Base-by-base conservation (phyloP, 2,888 invertebrate genomes). In the Acleris literana region DNA sequence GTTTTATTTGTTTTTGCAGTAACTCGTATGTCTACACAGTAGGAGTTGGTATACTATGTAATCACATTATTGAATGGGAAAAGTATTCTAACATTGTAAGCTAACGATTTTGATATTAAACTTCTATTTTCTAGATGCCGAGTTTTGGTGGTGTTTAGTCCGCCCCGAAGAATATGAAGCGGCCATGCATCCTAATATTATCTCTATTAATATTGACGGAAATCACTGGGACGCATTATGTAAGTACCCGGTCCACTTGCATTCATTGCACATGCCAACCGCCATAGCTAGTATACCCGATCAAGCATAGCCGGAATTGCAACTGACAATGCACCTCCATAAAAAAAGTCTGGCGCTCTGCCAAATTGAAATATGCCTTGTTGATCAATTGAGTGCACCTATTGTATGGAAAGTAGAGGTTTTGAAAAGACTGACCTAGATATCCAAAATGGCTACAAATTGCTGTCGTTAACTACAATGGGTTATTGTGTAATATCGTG, bases 291-390 rank as follows among this genome's bases (percentile, higher is more conserved):
- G n/a, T n/a, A n/a, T n/a, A 69, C 68, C 58, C 49, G 63, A 67
- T 70, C 68, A 69, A 60, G 64, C 57, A 75, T 78, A 74, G 75
- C 72, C 71, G 66, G 56, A 72, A 78, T 73, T 80, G 82, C 80
- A 81, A 68, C 72, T 74, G 71, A 85, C 80, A 83, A 85, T 83
- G 84, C 82, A 82, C 71, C 70, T 79, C 71, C 70, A 84, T 77
- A 83, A 83, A 85, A 33, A 88, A 83, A 75, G 79, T 82, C 83
- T 87, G 86, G 87, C 82, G 63, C 68, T 68, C 69, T 64, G 79
- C 85, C 87, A 88, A 88, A 89, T 89, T 87, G 81, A 89, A 85
- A 87, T 83, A 82, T 82, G 77, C 85, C 81, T 85, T 82, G 81
- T 83, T 77, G 79, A 82, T 78, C 78, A 77, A 78, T 77, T 75